Evolutionary conservation across 2,888 invertebrate species (phyloP), one percentile per base, ranked within the genome.

Genomic region (Harpagoxenus sublaevis): DNA sequence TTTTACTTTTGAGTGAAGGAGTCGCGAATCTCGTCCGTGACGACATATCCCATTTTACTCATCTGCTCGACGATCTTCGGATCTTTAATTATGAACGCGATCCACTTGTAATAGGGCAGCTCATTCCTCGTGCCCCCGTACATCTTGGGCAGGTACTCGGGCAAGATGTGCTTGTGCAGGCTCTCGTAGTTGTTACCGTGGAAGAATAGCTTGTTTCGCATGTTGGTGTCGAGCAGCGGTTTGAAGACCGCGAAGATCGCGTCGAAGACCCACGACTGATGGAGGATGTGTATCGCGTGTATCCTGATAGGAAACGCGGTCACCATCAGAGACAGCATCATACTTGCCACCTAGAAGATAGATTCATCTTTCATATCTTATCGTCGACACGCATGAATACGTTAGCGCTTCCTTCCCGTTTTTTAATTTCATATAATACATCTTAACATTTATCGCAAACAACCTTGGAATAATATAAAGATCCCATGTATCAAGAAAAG

Each of bases 201-300:
- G 95, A 97, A 97, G 94, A 95, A 96, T 86, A 97, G 96, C 92
- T 96, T 94, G 51, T 97, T 96, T 15, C 96, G 96, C 97, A 98
- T 98, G 48, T 96, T 93, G 1, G 96, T 95, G 92, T 96, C 97
- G 39, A 98, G 95, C 39, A 98, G 95, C 0, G 98, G 98, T 91
- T 97, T 98, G 94, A 98, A 98, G 28, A 98, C 96, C 88, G 96
- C 97, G 94, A 97, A 98, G 74, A 97, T 97, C 87, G 97, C 97
- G 94, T 97, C 98, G 93, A 98, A 98, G 9, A 97, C 95, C 97
- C 98, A 98, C 0, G 97, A 97, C 93, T 98, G 97, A 94, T 98
- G 97, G 53, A 98, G 96, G 74, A 98, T 96, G 95, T 98, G 98
- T 82, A 98, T 96, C 0, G 97, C 97, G 88, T 97, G 95, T 0